These are phyloP conservation scores for Heliconius melpomene DNA, from an alignment of 1,140 invertebrate genomes.

Conservation along the genomic window DNA sequence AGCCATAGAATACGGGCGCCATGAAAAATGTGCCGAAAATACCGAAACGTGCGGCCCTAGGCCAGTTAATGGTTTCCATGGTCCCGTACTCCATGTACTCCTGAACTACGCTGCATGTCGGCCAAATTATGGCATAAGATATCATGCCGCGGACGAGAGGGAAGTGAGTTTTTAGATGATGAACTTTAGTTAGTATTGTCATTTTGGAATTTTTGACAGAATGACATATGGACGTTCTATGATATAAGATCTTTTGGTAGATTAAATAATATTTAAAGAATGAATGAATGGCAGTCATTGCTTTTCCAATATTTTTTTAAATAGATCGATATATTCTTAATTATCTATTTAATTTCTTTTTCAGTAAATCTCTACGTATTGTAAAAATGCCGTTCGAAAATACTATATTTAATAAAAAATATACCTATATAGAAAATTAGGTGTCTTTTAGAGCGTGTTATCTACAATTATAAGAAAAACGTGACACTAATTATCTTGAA, in stretches of 20 bases:
- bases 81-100: conserved; percentile 80
- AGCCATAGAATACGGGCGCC: conserved; percentile 67
- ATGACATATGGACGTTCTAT: background rate
- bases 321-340: background rate
- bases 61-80: conserved; percentile 52
- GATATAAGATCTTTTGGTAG: background rate
- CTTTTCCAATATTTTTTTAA: background rate
- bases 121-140: conserved; percentile 88
- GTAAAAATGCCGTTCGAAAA: background rate
- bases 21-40: conserved; percentile 71
- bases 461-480: conserved; percentile 42
- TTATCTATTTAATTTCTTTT: background rate
- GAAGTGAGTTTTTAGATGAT: conserved; percentile 18
- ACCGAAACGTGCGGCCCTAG: conserved; percentile 53
- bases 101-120: conserved; percentile 84
- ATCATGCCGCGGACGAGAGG: conserved; percentile 84
- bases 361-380: background rate
- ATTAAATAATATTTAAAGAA: background rate
- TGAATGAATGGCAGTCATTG: background rate
- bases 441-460: conserved; percentile 2
- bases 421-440: background rate
- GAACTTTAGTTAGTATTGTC: conserved; percentile 31
- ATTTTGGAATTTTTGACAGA: conserved; percentile 21
- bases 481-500: conserved; percentile 57
- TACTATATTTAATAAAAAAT: background rate